These are phyloP conservation scores for Drosophila pectinifera DNA, from an alignment of 1,140 invertebrate species.

Conservation along the genomic window DNA sequence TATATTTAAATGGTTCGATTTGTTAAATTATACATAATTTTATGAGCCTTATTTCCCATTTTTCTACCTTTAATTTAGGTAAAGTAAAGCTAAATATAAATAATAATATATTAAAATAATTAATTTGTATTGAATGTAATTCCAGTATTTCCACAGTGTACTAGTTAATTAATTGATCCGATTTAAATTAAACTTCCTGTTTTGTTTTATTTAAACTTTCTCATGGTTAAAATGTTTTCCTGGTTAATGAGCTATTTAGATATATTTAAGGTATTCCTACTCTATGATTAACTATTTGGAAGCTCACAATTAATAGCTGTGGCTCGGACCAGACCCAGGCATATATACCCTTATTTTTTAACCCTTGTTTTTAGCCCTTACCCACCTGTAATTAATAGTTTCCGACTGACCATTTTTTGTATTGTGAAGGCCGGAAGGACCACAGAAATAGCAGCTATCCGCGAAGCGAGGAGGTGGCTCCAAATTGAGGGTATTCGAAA, in stretches of 20 bases:
- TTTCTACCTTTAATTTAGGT: too few relatives aligned
- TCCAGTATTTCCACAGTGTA: neutral
- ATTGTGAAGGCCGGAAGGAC: neutral
- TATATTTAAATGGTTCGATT: too few relatives aligned
- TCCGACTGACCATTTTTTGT: slow-evolving; percentile 29
- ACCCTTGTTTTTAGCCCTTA: slow-evolving; percentile 8
- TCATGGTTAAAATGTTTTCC: neutral
- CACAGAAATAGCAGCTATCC: neutral
- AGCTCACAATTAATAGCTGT: slow-evolving; percentile 30
- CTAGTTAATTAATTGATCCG: neutral
- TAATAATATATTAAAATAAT: too few relatives aligned
- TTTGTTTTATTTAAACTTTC: neutral
- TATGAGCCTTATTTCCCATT: neutral
- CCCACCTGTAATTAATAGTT: slow-evolving; percentile 59
- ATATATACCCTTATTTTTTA: slow-evolving; percentile 8
- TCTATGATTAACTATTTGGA: slow-evolving; percentile 23
- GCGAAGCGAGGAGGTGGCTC: slow-evolving; percentile 22
- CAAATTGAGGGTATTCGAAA: slow-evolving; percentile 50
- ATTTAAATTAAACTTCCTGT: neutral
- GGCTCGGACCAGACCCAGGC: neutral
- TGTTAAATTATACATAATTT: too few relatives aligned
- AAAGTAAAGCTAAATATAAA: too few relatives aligned
- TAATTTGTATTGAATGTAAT: neutral
- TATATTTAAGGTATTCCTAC: neutral
- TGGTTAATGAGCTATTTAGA: slow-evolving; percentile 10